phyloP scores from a whole-genome alignment of 1,140 invertebrate species.

The Spodoptera frugiperda region DNA sequence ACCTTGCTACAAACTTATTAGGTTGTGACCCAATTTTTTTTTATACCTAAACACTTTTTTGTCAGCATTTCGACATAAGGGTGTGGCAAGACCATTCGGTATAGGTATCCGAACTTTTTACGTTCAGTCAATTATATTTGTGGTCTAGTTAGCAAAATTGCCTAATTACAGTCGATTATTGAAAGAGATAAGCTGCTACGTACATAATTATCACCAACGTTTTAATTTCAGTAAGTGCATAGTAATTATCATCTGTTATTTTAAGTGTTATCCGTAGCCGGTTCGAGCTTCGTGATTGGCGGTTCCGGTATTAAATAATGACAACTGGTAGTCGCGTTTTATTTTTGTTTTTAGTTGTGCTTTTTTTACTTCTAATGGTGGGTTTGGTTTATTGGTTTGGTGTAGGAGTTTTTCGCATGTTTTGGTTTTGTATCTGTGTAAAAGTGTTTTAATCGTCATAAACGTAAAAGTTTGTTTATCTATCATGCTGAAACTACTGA shows the following conservation, averaged over 20 bases:
- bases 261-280: constrained; percentile 6
- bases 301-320: constrained; percentile 11
- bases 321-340: background rate
- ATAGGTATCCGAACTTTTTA: constrained; percentile 17
- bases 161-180: constrained; percentile 35
- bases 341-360: background rate
- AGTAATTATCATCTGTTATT: constrained; percentile 11
- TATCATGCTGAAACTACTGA: no score
- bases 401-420: no score
- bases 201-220: constrained; percentile 37
- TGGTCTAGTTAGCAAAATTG: constrained; percentile 44
- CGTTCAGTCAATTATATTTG: constrained; percentile 18
- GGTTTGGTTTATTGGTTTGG: no score
- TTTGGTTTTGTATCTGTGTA: no score
- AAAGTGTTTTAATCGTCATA: no score
- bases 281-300: constrained; percentile 17
- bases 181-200: constrained; percentile 14
- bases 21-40: background rate
- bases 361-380: background rate
- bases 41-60: background rate
- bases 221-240: constrained; percentile 25
- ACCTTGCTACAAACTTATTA: background rate
- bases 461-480: no score
- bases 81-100: constrained; percentile 16
- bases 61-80: background rate